Evolutionary conservation across 2,113 vertebrate species (phyloP).

Genomic region (Tricholaema leucomelas): DNA sequence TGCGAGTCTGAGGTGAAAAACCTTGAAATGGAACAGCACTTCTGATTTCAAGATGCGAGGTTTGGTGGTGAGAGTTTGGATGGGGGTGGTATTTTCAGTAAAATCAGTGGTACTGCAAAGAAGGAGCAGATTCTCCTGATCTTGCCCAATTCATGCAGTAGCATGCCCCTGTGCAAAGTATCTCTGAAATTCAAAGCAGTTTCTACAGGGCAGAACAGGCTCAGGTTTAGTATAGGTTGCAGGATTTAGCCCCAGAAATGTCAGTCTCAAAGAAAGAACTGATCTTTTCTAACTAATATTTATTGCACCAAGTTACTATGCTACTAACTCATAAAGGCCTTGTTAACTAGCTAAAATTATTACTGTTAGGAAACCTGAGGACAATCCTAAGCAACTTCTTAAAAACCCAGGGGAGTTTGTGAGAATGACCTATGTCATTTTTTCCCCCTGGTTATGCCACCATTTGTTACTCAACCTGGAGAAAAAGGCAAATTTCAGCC

Average conservation of each 20-base stretch:
- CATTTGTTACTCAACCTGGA: not conserved
- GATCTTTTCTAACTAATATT: not conserved
- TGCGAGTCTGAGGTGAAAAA: constrained; percentile 22
- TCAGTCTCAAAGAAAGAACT: not conserved
- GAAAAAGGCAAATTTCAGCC: not conserved
- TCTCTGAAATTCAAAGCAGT: not conserved
- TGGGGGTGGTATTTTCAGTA: not conserved
- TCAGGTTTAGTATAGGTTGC: not conserved
- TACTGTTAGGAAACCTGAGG: not conserved
- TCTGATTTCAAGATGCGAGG: constrained; percentile 3
- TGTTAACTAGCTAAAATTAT: not conserved
- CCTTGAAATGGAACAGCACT: not conserved
- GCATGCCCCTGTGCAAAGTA: not conserved
- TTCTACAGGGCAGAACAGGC: not conserved
- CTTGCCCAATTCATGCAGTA: not conserved
- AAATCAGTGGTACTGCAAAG: not conserved
- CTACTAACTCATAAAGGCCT: not conserved
- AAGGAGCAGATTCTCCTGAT: not conserved
- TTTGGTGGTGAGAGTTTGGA: not conserved
- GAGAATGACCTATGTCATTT: not conserved
- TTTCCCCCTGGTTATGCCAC: not conserved
- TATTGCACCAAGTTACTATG: not conserved
- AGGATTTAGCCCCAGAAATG: not conserved
- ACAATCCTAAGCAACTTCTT: not conserved
- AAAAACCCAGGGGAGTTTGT: not conserved